phyloP scores from a whole-genome alignment of 2,888 invertebrate species.

The Nipponacmea schrenckii region DNA sequence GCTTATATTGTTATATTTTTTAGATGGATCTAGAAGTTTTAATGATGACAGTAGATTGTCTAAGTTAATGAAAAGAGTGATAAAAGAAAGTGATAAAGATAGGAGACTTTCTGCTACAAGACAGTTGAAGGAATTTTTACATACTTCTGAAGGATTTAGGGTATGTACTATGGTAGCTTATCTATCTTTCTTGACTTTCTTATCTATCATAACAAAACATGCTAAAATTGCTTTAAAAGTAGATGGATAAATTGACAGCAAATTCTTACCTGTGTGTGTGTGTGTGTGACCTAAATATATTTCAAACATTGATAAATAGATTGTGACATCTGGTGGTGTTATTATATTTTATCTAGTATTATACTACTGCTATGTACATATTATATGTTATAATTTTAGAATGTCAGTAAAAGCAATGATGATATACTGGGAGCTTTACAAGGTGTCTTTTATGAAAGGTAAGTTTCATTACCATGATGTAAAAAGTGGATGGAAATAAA shows the following conservation, averaged over 20 bases:
- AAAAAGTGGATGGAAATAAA: too few species aligned
- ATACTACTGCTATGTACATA: background rate
- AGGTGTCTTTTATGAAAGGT: conserved; percentile 63
- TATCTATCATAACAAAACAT: too few species aligned
- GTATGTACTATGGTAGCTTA: conserved; percentile 36
- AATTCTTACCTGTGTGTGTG: too few species aligned
- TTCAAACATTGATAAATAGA: too few species aligned
- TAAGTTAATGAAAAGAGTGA: conserved; percentile 82
- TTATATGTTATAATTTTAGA: conserved; percentile 42
- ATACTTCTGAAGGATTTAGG: conserved; percentile 51
- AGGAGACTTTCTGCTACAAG: conserved; percentile 80
- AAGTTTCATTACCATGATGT: too few species aligned
- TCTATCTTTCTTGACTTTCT: background rate
- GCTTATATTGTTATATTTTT: too few species aligned
- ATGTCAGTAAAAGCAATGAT: conserved; percentile 47
- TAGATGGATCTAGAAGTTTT: conserved; percentile 43
- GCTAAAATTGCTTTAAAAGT: too few species aligned
- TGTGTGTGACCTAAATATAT: too few species aligned
- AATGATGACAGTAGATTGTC: conserved; percentile 82
- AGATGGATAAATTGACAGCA: too few species aligned
- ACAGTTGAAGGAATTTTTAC: conserved; percentile 73
- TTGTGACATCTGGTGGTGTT: too few species aligned
- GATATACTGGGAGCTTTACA: conserved; percentile 53
- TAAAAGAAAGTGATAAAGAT: conserved; percentile 82
- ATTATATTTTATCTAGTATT: background rate